Conservation (phyloP, 2,113 vertebrate genomes). For the Ondatra zibethicus region DNA sequence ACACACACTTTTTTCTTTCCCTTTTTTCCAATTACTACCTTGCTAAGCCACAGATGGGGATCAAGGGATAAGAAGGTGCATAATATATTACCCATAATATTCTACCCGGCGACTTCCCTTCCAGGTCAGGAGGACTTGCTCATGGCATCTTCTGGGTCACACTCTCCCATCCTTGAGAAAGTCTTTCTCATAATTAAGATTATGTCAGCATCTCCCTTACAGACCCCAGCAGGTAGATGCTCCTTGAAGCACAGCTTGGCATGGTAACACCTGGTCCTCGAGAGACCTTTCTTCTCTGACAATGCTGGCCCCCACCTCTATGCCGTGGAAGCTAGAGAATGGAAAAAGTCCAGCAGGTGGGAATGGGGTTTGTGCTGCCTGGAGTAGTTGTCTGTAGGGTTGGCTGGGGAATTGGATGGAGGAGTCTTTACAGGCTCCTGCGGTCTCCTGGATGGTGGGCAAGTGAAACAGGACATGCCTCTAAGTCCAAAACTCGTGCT, state of each 20-base stretch:
- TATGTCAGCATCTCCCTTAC: constrained; percentile 57
- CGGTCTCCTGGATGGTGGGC: neutral
- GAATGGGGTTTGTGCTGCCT: too few species aligned
- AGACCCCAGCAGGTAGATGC: constrained; percentile 38
- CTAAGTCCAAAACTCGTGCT: neutral
- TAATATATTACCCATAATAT: constrained; percentile 74
- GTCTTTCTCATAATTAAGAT: constrained; percentile 58
- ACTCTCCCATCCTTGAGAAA: constrained; percentile 59
- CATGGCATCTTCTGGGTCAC: constrained; percentile 63
- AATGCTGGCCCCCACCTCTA: neutral
- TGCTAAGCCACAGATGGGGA: constrained; percentile 63
- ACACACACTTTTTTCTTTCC: neutral
- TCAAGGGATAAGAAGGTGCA: constrained; percentile 66
- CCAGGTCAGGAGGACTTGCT: constrained; percentile 65
- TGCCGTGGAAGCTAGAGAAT: neutral
- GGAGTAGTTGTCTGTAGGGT: neutral
- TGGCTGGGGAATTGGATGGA: neutral
- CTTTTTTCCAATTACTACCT: constrained; percentile 66
- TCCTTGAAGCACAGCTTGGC: constrained; percentile 25
- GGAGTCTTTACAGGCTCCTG: accelerated
- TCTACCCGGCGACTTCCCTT: constrained; percentile 58
- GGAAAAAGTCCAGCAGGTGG: neutral
- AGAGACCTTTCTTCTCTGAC: constrained; percentile 4
- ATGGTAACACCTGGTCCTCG: neutral
- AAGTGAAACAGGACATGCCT: accelerated